Percentiles rank a stretch among this genome's conserved stretches.
Evolutionary conservation across 2,113 vertebrate species (phyloP).

Genomic region (Talpa occidentalis): DNA sequence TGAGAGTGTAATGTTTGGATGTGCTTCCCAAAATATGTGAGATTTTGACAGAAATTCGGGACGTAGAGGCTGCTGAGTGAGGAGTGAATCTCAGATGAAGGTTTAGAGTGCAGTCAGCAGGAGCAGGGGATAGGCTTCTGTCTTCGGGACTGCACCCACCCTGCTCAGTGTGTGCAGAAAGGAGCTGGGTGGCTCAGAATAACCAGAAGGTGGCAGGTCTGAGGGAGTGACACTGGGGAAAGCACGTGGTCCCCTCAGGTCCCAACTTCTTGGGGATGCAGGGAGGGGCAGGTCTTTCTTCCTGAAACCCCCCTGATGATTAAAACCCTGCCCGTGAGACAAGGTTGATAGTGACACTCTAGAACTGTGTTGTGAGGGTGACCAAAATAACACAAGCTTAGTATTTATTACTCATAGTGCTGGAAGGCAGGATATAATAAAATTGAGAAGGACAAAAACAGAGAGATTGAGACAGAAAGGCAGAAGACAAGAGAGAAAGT

Average conservation of each 20-base stretch:
- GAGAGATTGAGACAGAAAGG: not conserved
- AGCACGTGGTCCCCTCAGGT: fast-evolving
- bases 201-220: too few relatives aligned
- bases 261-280: not conserved
- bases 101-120: too few relatives aligned
- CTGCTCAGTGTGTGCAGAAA: too few relatives aligned
- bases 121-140: fast-evolving
- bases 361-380: too few relatives aligned
- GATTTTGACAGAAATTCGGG: not conserved
- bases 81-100: not conserved
- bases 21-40: not conserved
- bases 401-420: not conserved
- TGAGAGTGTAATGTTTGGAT: not conserved
- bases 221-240: not conserved
- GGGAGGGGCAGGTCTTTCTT: not conserved
- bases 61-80: not conserved
- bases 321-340: too few relatives aligned
- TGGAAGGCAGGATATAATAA: not conserved
- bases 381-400: not conserved
- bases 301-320: fast-evolving
- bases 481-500: not conserved
- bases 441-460: not conserved
- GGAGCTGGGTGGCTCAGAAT: too few relatives aligned
- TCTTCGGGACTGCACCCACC: too few relatives aligned
- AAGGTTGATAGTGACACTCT: fast-evolving